Percentiles rank a stretch among this genome's conserved stretches.
These are phyloP conservation scores for Pygoscelis adeliae DNA, from an alignment of 2,113 vertebrate species.

Conservation along the genomic window DNA sequence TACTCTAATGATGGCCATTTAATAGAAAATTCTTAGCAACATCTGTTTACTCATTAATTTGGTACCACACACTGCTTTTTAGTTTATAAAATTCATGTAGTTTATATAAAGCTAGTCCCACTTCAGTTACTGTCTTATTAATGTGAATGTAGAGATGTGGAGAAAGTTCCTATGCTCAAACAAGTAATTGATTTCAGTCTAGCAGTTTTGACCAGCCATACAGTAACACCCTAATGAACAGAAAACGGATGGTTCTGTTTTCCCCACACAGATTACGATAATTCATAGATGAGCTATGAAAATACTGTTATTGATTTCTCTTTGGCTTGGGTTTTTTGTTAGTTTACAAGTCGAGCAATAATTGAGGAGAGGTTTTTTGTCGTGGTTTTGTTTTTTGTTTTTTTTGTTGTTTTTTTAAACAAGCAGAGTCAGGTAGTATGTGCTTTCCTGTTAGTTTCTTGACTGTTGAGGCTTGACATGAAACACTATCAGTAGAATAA, in stretches of 20 bases:
- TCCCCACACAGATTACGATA: background rate
- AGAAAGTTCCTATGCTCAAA: background rate
- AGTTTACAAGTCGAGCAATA: background rate
- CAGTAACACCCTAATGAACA: background rate
- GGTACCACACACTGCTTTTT: background rate
- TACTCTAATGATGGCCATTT: background rate
- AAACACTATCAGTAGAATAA: background rate
- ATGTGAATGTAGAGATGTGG: background rate
- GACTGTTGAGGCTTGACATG: background rate
- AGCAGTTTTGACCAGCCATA: background rate
- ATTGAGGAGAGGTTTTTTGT: background rate
- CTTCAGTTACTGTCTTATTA: background rate
- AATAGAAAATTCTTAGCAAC: background rate
- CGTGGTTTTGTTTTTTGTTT: too few relatives aligned
- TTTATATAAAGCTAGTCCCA: background rate
- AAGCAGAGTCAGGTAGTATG: background rate
- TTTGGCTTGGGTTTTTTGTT: background rate
- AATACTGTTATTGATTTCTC: background rate
- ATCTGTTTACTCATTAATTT: background rate
- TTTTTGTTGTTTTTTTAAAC: background rate
- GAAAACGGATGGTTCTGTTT: slow-evolving; percentile 7
- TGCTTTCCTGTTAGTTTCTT: background rate
- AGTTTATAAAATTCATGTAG: background rate
- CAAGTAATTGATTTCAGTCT: background rate
- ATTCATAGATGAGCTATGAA: background rate